phyloP scores from a whole-genome alignment of 2,888 invertebrate species.

The Psococerastis gibbosa region DNA sequence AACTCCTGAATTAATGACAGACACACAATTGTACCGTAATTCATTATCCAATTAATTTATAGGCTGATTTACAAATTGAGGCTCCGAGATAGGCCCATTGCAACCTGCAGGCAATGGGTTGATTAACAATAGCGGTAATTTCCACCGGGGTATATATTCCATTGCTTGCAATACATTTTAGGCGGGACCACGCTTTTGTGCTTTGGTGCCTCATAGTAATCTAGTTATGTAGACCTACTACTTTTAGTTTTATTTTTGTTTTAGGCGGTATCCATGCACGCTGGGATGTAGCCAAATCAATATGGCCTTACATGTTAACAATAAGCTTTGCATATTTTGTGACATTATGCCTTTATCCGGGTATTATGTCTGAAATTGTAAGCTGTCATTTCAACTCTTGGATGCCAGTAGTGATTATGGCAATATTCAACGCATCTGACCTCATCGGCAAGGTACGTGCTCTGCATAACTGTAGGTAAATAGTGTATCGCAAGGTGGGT shows the following conservation, averaged over 20 bases:
- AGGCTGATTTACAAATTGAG: no score
- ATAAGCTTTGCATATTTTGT: conserved; percentile 79
- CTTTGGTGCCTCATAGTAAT: no score
- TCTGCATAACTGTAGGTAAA: background rate
- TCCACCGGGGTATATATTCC: no score
- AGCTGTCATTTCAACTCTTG: conserved; percentile 67
- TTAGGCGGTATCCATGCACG: conserved; percentile 50
- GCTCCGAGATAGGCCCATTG: no score
- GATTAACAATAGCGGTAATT: no score
- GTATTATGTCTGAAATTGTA: conserved; percentile 72
- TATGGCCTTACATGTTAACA: conserved; percentile 80
- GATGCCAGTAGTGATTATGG: conserved; percentile 86
- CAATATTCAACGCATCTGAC: conserved; percentile 72
- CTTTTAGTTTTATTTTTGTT: conserved; percentile 16
- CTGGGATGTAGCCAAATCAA: conserved; percentile 61
- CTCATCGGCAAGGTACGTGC: conserved; percentile 55
- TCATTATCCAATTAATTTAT: no score
- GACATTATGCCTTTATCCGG: conserved; percentile 75
- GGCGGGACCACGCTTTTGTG: no score
- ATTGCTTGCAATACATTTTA: no score
- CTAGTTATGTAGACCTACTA: no score
- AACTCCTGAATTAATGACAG: no score
- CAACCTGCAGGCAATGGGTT: no score
- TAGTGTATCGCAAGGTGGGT: background rate
- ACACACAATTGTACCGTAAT: no score